phyloP scores from a whole-genome alignment of 2,888 invertebrate species.

The Gymnosoma rotundatum region DNA sequence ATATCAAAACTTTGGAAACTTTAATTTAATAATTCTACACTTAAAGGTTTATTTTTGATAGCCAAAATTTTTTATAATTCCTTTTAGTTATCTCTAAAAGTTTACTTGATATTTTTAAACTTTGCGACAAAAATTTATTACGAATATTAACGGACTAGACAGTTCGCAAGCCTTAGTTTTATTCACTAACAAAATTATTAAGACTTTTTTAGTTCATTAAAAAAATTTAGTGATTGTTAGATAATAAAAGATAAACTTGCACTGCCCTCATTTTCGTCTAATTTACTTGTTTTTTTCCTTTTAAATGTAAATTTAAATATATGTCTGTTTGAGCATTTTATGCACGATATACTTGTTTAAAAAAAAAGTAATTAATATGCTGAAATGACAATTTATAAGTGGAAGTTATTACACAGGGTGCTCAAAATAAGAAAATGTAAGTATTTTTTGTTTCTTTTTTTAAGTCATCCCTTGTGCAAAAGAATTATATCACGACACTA shows the following conservation, averaged over 20 bases:
- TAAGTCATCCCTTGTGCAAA: no score
- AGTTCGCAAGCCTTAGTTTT: no score
- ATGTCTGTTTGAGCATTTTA: no score
- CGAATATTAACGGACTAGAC: no score
- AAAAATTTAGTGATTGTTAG: not conserved
- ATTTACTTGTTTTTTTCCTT: slow-evolving; percentile 16
- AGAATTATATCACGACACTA: no score
- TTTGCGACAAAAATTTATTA: not conserved
- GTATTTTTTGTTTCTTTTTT: not conserved
- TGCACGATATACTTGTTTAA: not conserved
- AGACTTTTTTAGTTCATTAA: not conserved
- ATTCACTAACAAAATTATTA: not conserved
- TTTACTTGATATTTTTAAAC: not conserved
- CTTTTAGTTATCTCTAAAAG: not conserved
- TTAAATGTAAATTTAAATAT: not conserved
- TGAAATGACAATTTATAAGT: no score
- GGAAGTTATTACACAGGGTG: slow-evolving; percentile 22
- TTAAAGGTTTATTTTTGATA: not conserved
- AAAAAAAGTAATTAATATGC: slow-evolving; percentile 23
- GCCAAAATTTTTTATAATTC: not conserved
- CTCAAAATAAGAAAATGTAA: not conserved
- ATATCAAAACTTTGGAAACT: no score
- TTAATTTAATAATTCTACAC: no score
- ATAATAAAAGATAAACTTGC: not conserved
- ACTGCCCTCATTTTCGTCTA: slow-evolving; percentile 37